Evolutionary conservation across 2,888 invertebrate species (phyloP), one percentile per base, ranked within the genome.

Genomic region (Rapana venosa): DNA sequence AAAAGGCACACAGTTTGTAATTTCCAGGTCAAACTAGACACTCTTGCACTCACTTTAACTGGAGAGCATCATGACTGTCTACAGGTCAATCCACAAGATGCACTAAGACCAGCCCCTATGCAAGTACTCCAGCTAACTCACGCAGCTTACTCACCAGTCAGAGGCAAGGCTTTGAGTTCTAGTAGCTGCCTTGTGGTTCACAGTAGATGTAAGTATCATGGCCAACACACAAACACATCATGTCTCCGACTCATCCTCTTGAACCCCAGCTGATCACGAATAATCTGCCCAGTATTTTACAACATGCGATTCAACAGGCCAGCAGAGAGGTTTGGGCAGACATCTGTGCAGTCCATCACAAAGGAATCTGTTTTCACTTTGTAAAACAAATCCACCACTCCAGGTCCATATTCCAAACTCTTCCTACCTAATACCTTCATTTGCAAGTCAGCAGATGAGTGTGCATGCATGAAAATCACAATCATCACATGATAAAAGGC

Each of bases 171-270:
- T 56, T 30, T 36, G 32, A 84, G 88, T 88, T 74, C 88, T 81
- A 58, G 84, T 88, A 88, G 88, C 88, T 88, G 88, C 88, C 88
- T 88, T 88, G 88, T 88, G 88, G 83, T 84, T 88, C 88, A 84
- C 74, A 74, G 74, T n/a, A 36, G 70, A 66, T 66, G 70, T 81
- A 84, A 88, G 88, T 81, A 88, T 70, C 81, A 83, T 36, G 84
- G 81, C 84, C 88, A 88, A 84, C 88, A 88, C 26, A 70, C 58
- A 85, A 85, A 61, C 61, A 61, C 30, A n/a, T n/a, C 74, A 22
- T 2, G 6, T 20, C 22, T 74, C 70, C n/a, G 11, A 11, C 26
- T 26, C 70, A n/a, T 74, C 74, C 74, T 26, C 74, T n/a, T 22
- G 11, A 74, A 11, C 61, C 15, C 61, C 15, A 61, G 61, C 61